Evolutionary conservation across 2,888 invertebrate species (phyloP), one percentile per base, ranked within the genome.

Genomic region (Euplagia quadripunctaria): DNA sequence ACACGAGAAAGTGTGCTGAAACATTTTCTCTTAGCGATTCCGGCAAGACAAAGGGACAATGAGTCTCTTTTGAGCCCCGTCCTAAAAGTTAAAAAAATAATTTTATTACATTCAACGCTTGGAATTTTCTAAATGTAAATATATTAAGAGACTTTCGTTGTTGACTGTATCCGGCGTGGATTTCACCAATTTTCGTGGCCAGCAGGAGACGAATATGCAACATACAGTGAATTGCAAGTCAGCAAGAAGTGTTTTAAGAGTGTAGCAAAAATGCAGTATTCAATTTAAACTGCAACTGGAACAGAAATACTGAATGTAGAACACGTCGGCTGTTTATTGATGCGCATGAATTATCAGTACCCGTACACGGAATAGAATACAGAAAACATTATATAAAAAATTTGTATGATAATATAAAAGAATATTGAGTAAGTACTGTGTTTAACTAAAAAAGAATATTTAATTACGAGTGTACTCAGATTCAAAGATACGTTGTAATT

Each of bases 221-320:
- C 6, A 42, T 42, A 55, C 6, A 52, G 17, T 49, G 41, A 52
- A 58, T 55, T 42, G 41, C 14, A 42, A 17, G n/a, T 12, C 11
- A 20, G 12, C 5, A 68, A 67, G 8, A 11, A 68, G 55, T 42
- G n/a, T 16, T 55, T n/a, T 55, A 14, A 42, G 8, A 20, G 9
- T 68, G 67, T 42, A 55, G 12, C 52, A 52, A 68, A 55, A 42
- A 68, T 16, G 20, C 16, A 16, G 65, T 49, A 43, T 63, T 49
- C 4, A 61, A 61, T 61, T 41, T 46, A 63, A 49, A 46, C 49
- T 69, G 49, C 12, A 63, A 63, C 46, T 61, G 31, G 9, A 69
- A 69, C 69, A 61, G 69, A 71, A 71, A 64, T 17, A 7, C 52
- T n/a, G 42, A n/a, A 68, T 72, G 52, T 66, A 20, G 65, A 41